Conservation (phyloP, 2,888 invertebrate species). For the Pandemis heparana region DNA sequence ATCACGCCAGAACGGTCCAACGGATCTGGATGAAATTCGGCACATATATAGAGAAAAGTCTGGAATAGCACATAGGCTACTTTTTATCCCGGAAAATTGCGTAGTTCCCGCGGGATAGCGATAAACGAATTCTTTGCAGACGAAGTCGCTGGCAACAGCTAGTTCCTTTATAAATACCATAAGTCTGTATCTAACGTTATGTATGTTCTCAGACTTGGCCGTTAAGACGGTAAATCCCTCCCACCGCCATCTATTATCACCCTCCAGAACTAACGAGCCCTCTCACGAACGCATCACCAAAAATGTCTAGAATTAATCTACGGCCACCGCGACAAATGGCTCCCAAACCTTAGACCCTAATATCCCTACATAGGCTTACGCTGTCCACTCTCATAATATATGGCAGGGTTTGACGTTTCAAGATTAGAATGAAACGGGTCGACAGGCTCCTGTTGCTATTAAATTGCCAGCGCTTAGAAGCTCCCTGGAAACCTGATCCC, state of each 20-base stretch:
- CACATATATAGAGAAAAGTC: too few relatives aligned
- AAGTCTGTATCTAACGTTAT: too few relatives aligned
- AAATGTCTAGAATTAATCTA: slow-evolving; percentile 40
- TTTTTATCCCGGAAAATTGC: too few relatives aligned
- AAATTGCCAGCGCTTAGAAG: slow-evolving; percentile 19
- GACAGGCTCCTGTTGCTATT: slow-evolving; percentile 25
- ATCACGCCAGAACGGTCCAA: too few relatives aligned
- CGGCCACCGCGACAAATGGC: slow-evolving; percentile 26
- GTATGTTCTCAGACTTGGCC: background rate
- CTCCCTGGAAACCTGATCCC: slow-evolving; percentile 19
- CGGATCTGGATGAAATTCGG: too few relatives aligned
- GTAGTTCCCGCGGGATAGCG: too few relatives aligned
- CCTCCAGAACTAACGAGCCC: slow-evolving; percentile 31
- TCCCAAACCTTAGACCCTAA: slow-evolving; percentile 1
- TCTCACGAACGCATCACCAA: slow-evolving; percentile 31
- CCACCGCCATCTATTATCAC: slow-evolving; percentile 29
- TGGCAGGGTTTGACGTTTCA: slow-evolving; percentile 39
- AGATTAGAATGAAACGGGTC: slow-evolving; percentile 45
- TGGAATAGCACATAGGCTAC: too few relatives aligned
- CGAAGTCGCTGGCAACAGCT: too few relatives aligned
- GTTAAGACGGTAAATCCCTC: background rate
- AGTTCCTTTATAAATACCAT: too few relatives aligned
- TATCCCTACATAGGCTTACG: slow-evolving; percentile 28
- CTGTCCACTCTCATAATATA: slow-evolving; percentile 43
- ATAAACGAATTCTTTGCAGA: too few relatives aligned